Base-by-base conservation (phyloP, 2,797 vertebrate species). In the Hozukius guyotensis region DNA sequence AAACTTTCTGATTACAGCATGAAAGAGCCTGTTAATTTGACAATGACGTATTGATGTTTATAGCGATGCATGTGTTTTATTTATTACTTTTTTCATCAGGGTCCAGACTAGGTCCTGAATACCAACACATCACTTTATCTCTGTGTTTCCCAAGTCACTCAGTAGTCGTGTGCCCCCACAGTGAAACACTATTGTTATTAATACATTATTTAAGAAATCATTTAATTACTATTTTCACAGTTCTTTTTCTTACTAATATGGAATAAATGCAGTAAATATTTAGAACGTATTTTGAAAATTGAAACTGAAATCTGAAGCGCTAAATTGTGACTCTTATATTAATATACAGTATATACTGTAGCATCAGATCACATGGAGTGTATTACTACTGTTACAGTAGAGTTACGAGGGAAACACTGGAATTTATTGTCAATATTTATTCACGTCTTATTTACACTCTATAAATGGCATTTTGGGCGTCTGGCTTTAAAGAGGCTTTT, bases 401-500 rank as follows among this genome's bases (percentile, higher is more conserved):
- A 61, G 57, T 18, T n/a, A 34, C 5, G 13, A 7, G 0, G 18
- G 20, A 72, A 76, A 61, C n/a, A 34, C 20, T 53, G 7, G 11
- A 34, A 22, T 72, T 25, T n/a, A 31, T 38, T 73, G 25, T 68
- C 36, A 42, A 4, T 52, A 20, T 73, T 29, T 55, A 46, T 72
- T 62, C 13, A 29, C 78, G 24, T 72, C 34, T 18, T 78, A 3
- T 75, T 81, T 80, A 64, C 31, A 76, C 69, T 32, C 10, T n/a
- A 18, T 66, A 70, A 75, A 57, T 6, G 38, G 16, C 31, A 57
- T 73, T 36, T 71, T 46, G 63, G 10, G 7, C 6, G 32, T 68
- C 22, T 78, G 72, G 22, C 61, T 84, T 83, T 81, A 57, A 65
- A 80, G 61, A 88, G 52, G 31, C 77, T 56, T 70, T 38, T 67